Percentiles rank a stretch among this genome's conserved stretches.
Conservation (phyloP, 2,888 invertebrate species). For the Yponomeuta sedellus region DNA sequence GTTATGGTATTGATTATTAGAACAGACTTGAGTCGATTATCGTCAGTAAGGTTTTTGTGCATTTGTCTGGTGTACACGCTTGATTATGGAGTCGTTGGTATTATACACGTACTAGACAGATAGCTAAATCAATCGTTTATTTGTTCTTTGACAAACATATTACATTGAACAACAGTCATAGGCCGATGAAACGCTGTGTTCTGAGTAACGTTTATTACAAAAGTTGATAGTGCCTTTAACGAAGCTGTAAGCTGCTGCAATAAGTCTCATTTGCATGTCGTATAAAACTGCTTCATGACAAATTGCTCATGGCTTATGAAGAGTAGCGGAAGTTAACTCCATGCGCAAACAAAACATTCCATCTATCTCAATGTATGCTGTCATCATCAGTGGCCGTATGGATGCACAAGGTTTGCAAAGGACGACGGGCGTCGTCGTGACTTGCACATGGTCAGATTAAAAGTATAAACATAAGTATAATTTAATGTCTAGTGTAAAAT, state of each 20-base stretch:
- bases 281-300: too few species aligned
- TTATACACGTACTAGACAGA: too few species aligned
- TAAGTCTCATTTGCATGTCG: too few species aligned
- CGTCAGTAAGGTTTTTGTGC: not conserved
- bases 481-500: not conserved
- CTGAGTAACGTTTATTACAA: too few species aligned
- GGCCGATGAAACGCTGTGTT: too few species aligned
- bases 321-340: not conserved
- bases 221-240: too few species aligned
- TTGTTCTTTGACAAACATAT: too few species aligned
- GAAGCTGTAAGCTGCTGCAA: too few species aligned
- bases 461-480: not conserved
- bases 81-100: too few species aligned
- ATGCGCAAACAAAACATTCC: not conserved
- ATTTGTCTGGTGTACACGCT: not conserved
- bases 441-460: conserved; percentile 23
- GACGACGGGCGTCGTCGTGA: conserved; percentile 54
- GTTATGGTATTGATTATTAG: conserved; percentile 1
- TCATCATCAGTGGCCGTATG: not conserved
- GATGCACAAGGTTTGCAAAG: conserved; percentile 28
- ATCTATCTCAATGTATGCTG: not conserved
- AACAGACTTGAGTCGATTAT: conserved; percentile 9
- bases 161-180: too few species aligned
- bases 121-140: too few species aligned
- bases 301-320: too few species aligned